Evolutionary conservation across 2,113 vertebrate species (phyloP), one percentile per base, ranked within the genome.

Genomic region (mouse (Mus musculus)): DNA sequence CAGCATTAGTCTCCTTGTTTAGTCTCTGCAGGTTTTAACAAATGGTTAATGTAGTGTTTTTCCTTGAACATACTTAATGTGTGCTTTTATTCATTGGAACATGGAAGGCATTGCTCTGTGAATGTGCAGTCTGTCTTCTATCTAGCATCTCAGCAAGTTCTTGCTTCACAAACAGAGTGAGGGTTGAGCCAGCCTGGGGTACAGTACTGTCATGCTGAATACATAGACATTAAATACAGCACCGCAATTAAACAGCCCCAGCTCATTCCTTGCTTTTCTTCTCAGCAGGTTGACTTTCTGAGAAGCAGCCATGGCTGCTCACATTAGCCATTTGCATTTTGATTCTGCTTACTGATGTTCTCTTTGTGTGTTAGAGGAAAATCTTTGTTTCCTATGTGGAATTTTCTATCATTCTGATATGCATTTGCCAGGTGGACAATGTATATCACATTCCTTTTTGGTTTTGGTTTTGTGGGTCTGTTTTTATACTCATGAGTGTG

Each of bases 11-110:
- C 84, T 76, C 56, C 72, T 87, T 93, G 87, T 72, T 96, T 87
- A 36, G 78, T 94, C 77, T 76, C 77, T 39, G 52, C 33, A 61
- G 77, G 54, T 94, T 92, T 87, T 93, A 95, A 89, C 80, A 82
- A 82, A 95, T 28, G 59, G 63, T n/a, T 82, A 97, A 89, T 71
- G 28, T 36, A 20, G 5, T 87, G 19, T 42, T 90, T 95, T 88
- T 86, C 56, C 42, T 91, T 59, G 67, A 97, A 75, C 49, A 46
- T 81, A 63, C 72, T 85, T 92, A 96, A 77, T 0, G 0, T 69
- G 54, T 42, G 20, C 94, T 80, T 80, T 85, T 65, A 82, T 77
- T 94, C 88, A 84, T 72, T 39, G 30, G 82, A 93, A 91, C 0
- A 0, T 28, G 39, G 73, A 93, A 91, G 46, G 81, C 69, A 73